Percentiles rank a stretch among this genome's conserved stretches.
These are phyloP conservation scores for Epirrita christyi DNA, from an alignment of 2,888 invertebrate species.

Conservation along the genomic window DNA sequence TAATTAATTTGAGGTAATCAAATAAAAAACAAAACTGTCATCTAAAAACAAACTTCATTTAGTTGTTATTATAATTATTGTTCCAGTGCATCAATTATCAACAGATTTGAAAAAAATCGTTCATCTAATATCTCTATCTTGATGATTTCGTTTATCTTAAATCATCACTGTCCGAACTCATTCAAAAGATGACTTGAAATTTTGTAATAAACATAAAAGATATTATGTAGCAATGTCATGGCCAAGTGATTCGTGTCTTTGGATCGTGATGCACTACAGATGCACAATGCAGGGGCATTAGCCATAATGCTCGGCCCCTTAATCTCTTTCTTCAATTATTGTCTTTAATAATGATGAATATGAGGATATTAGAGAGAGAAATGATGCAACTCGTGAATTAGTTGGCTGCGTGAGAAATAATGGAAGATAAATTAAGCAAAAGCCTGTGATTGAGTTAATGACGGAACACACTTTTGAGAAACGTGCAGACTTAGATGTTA, in stretches of 20 bases:
- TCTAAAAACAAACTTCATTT: too few relatives aligned
- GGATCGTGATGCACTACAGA: slow-evolving; percentile 74
- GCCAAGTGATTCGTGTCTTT: slow-evolving; percentile 66
- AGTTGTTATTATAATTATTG: too few relatives aligned
- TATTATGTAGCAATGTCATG: slow-evolving; percentile 72
- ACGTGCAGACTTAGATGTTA: not conserved
- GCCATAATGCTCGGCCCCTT: slow-evolving; percentile 63
- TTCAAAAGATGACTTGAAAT: slow-evolving; percentile 33
- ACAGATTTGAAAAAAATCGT: too few relatives aligned
- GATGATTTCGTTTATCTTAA: too few relatives aligned
- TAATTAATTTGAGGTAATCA: too few relatives aligned
- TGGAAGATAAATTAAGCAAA: slow-evolving; percentile 25
- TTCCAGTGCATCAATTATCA: too few relatives aligned
- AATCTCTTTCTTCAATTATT: slow-evolving; percentile 62
- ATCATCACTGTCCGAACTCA: too few relatives aligned
- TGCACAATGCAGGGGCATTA: slow-evolving; percentile 69
- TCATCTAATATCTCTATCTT: too few relatives aligned
- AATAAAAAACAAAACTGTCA: too few relatives aligned
- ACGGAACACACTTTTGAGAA: not conserved
- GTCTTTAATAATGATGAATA: slow-evolving; percentile 66
- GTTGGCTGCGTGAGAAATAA: slow-evolving; percentile 37
- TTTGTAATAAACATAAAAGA: slow-evolving; percentile 51
- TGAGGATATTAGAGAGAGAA: slow-evolving; percentile 55
- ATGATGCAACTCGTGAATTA: slow-evolving; percentile 48
- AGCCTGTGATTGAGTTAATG: slow-evolving; percentile 21